Evolutionary conservation across 2,888 invertebrate genomes (phyloP).

Genomic region (Morpho achilles): DNA sequence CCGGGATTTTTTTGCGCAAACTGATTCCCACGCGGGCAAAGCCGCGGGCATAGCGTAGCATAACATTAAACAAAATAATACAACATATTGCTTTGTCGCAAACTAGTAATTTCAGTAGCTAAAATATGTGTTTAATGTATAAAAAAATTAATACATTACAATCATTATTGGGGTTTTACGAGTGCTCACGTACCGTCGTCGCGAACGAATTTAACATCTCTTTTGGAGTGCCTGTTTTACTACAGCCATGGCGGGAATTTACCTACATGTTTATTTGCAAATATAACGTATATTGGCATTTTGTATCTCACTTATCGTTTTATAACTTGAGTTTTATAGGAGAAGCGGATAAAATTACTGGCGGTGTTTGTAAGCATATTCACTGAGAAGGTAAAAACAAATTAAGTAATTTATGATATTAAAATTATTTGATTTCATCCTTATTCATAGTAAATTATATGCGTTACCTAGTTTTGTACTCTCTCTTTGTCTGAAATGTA

Average conservation of each 20-base stretch:
- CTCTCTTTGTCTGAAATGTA: too few relatives aligned
- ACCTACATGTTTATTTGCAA: conserved; percentile 75
- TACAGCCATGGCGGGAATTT: conserved; percentile 72
- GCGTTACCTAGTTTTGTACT: too few relatives aligned
- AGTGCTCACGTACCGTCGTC: conserved; percentile 32
- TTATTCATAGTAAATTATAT: too few relatives aligned
- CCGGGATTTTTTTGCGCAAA: too few relatives aligned
- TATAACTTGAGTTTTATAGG: conserved; percentile 23
- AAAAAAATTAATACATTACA: conserved; percentile 52
- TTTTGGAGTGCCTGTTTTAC: conserved; percentile 53
- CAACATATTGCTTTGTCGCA: too few relatives aligned
- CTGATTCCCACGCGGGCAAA: too few relatives aligned
- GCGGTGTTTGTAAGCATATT: too few relatives aligned
- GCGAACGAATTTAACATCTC: conserved; percentile 34
- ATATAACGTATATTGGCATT: conserved; percentile 67
- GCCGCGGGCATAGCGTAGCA: too few relatives aligned
- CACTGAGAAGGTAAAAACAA: too few relatives aligned
- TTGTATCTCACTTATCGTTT: conserved; percentile 43
- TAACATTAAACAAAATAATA: too few relatives aligned
- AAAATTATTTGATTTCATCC: too few relatives aligned
- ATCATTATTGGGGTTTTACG: conserved; percentile 39
- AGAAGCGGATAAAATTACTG: neutral
- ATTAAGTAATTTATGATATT: too few relatives aligned
- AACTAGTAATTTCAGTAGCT: neutral
- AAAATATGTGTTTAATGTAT: neutral